phyloP scores from a whole-genome alignment of 2,888 invertebrate genomes.

The Nebria brevicollis region DNA sequence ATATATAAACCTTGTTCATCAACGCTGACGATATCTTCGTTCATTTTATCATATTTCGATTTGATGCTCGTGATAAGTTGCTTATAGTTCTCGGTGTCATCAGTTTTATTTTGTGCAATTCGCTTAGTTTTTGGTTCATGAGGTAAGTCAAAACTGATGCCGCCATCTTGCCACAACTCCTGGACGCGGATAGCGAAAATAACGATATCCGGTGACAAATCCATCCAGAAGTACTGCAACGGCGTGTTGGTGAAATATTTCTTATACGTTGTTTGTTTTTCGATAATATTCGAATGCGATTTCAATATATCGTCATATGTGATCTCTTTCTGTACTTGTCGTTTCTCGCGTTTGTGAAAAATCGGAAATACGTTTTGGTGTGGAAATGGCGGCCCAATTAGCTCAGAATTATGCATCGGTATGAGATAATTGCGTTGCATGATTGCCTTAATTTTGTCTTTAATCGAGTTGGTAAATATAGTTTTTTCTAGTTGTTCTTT shows the following conservation, averaged over 20 bases:
- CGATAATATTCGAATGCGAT: conserved; percentile 62
- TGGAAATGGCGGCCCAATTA: not conserved
- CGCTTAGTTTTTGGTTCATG: conserved; percentile 15
- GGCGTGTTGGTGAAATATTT: conserved; percentile 66
- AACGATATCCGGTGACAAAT: conserved; percentile 62
- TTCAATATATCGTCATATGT: conserved; percentile 56
- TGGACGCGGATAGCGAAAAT: conserved; percentile 66
- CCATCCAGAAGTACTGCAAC: conserved; percentile 64
- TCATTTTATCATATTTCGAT: conserved; percentile 53
- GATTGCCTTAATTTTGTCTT: not conserved
- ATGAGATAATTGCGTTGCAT: not conserved
- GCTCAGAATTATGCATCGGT: not conserved
- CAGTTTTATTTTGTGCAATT: conserved; percentile 16
- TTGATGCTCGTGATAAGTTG: conserved; percentile 35
- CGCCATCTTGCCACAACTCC: conserved; percentile 68
- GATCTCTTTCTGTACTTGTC: not conserved
- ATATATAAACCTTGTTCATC: conserved; percentile 61
- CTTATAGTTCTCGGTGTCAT: conserved; percentile 9
- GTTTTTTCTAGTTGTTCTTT: not conserved
- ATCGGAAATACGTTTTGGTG: not conserved
- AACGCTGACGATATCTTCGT: conserved; percentile 56
- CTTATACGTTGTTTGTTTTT: conserved; percentile 60
- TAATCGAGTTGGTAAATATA: not conserved
- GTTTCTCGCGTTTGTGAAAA: not conserved
- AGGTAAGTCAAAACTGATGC: conserved; percentile 61